Base-by-base conservation (phyloP, 2,113 vertebrate species). In the Pangasianodon gigas region DNA sequence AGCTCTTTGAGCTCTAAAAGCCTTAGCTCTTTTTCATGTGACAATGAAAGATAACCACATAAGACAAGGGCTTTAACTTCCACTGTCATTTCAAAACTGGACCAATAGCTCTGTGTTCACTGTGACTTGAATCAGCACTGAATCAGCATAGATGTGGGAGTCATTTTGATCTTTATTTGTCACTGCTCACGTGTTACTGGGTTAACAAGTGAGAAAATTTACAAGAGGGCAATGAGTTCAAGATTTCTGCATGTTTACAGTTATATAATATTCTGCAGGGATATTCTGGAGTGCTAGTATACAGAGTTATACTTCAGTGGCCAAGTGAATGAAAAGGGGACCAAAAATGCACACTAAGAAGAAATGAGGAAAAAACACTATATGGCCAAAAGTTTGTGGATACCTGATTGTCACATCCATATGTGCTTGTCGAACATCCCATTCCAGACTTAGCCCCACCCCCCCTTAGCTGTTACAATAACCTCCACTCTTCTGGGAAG, bases 1-100 rank as follows among this genome's bases (percentile, higher is more conserved):
- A 84, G 85, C 62, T 79, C 80, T 89, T 83, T 74, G 24, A 79
- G 41, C 74, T 92, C 80, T 87, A 77, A 84, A 90, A 90, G 69
- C 48, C 74, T 84, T 85, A 44, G 29, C 19, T 82, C 44, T 56
- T 87, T 89, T 90, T 91, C 89, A 90, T 77, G 74, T 46, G 48
- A 86, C 65, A 84, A 84, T 44, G 52, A 84, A 82, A 77, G 74
- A 46, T 87, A 89, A 80, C 84, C 89, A 88, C 88, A 90, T 81
- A 75, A 91, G 84, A 75, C 86, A 56, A 90, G 75, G 37, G 84
- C 65, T 77, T 88, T 56, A 62, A 86, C 89, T 77, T 85, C 87
- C 83, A 56, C 79, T 88, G 74, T 87, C 46, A 74, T 87, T 89
- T 89, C 65, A 80, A 83, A 69, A 74, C 75, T 74, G 58, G 86